Evolutionary conservation across 1,140 invertebrate genomes (phyloP), one percentile per base, ranked within the genome.

Genomic region (Streblospio benedicti): DNA sequence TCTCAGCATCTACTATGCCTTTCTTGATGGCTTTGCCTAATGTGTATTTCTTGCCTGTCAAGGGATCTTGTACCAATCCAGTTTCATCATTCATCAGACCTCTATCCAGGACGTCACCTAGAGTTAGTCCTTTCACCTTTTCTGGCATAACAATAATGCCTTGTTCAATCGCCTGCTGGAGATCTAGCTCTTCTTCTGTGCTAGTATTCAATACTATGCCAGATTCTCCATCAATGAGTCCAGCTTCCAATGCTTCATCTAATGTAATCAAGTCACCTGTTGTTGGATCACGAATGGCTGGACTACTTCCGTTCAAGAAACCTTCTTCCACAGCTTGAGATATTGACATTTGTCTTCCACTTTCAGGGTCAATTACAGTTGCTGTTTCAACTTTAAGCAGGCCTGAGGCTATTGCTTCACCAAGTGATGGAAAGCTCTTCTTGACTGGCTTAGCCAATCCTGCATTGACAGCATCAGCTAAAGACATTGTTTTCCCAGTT

Each of bases 1-100:
- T 85, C 71, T 90, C 86, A 67, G 91, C 90, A 81, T 92, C 91
- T 61, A 87, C 79, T 71, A 94, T 85, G 82, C 74, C 74, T 65
- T 90, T 81, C 69, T 82, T 81, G 68, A 83, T 82, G 59, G 81
- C 81, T 71, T 87, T 83, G 61, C 82, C 78, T 58, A 93, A 80
- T 71, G 85, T 82, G 57, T 83, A 78, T 65, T 90, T 81, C 72
- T 84, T 85, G 65, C 83, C 83, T 31, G 84, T 86, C 60, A 81
- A 82, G 0, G 86, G 85, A 70, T 89, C 79, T 45, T 79, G 84
- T 65, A 89, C 88, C 0, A 82, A 83, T 65, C 91, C 89, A 54
- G 93, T 89, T 73, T 94, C 88, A 6, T 35, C 51, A 63, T 63
- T 31, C 27, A 35, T 33, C 31, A 59, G 58, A 38, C 88, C 86